Percentiles rank a stretch among this genome's conserved stretches.
Conservation (phyloP, 2,113 vertebrate genomes). For the Hydrochoerus hydrochaeris region DNA sequence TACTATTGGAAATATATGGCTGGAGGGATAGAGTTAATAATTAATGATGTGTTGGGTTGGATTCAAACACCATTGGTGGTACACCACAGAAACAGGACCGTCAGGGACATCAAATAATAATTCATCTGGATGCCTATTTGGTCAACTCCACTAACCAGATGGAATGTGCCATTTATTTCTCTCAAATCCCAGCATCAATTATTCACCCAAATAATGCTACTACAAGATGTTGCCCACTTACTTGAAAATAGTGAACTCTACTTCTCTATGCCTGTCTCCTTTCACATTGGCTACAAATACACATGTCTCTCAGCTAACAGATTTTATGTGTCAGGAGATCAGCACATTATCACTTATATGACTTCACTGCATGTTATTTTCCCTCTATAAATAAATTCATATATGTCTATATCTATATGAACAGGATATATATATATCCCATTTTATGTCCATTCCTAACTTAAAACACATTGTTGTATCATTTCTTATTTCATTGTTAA, state of each 20-base stretch:
- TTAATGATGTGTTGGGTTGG: not conserved
- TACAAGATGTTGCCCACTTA: not conserved
- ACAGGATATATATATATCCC: not conserved
- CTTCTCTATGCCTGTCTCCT: not conserved
- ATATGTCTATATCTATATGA: not conserved
- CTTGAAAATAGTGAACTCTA: not conserved
- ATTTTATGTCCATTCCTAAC: not conserved
- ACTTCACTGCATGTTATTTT: not conserved
- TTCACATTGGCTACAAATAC: not conserved
- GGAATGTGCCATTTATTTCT: not conserved
- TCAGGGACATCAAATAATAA: not conserved
- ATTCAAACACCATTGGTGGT: not conserved
- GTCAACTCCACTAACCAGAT: not conserved
- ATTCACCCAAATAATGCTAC: not conserved
- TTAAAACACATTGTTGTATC: slow-evolving; percentile 3
- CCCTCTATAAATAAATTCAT: not conserved
- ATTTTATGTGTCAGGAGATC: not conserved
- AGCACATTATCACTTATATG: not conserved
- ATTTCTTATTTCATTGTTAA: not conserved
- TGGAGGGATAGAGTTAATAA: not conserved
- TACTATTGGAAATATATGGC: not conserved
- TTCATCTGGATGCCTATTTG: not conserved
- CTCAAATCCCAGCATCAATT: not conserved
- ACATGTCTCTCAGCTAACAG: not conserved
- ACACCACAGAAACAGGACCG: not conserved